Base-by-base conservation (phyloP, 2,888 invertebrate species). In the Rhyacophila evoluta region DNA sequence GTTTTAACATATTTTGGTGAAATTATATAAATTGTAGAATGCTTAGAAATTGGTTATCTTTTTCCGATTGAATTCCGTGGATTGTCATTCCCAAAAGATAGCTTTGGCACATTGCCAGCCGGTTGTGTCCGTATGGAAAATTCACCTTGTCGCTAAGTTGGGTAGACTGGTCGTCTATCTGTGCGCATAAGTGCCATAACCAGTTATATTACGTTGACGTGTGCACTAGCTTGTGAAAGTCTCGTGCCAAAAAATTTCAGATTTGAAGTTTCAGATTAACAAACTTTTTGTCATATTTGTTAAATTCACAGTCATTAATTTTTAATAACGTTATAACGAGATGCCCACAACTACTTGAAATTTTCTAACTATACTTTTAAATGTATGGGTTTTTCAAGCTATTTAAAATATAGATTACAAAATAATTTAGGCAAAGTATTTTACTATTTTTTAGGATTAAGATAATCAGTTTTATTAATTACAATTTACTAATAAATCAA, bases 31-130 rank as follows among this genome's bases (percentile, higher is more conserved):
- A 55, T 19, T 12, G 25, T 12, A 41, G 6, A 12, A 55, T 25
- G 55, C 19, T 12, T 10, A 25, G 2, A 19, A 25, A 15, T 55
- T 55, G 11, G 2, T 55, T 55, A 55, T 55, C 15, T 55, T 10
- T 19, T 55, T 55, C 25, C 55, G 25, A 55, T 55, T 55, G 55
- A 55, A 55, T 55, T 25, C 55, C 25, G 19, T 19, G 55, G 55
- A 25, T 55, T 55, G 15, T 19, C 55, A 55, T 55, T 55, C 55
- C 55, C 25, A 19, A 55, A 55, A 55, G 55, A 55, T 55, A 55
- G 8, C 6, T 55, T 55, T 55, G 55, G 55, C 19, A 19, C 19
- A 1, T 12, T 19, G 19, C 55, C 55, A 55, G 19, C 55, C 55
- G 19, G 25, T 55, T 55, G 55, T 55, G 29, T 2, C 29, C 29